Conservation (phyloP, 1,140 invertebrate species). For the Macrosteles quadrilineatus region DNA sequence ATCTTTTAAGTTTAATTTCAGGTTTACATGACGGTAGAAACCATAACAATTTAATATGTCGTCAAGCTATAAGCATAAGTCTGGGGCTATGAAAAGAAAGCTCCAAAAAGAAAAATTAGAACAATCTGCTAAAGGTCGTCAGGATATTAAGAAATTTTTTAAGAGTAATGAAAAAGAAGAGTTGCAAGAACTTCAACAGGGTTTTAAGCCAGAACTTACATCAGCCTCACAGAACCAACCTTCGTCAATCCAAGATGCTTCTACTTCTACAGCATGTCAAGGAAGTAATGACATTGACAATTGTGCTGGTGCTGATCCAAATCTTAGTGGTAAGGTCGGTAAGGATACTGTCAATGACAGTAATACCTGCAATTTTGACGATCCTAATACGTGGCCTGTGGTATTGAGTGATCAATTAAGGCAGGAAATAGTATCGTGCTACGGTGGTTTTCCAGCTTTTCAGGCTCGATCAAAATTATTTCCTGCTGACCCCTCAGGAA, state of each 20-base stretch:
- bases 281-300: no score
- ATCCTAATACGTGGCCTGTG: no score
- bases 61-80: not conserved
- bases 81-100: not conserved
- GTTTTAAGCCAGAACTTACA: not conserved
- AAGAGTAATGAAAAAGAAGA: no score
- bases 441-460: not conserved
- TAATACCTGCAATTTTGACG: no score
- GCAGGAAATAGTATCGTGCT: conserved; percentile 15
- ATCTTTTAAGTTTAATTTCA: not conserved
- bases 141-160: not conserved
- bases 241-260: no score
- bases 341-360: not conserved
- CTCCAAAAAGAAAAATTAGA: not conserved
- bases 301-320: no score
- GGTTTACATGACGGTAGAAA: not conserved
- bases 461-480: conserved; percentile 12
- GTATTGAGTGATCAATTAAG: not conserved
- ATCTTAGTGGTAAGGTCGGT: not conserved
- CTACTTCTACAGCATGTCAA: no score
- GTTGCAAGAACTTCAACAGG: no score
- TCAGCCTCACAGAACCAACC: no score
- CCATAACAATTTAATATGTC: not conserved
- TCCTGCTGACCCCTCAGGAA: conserved; percentile 7
- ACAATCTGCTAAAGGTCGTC: not conserved